Evolutionary conservation across 1,140 invertebrate genomes (phyloP), one percentile per base, ranked within the genome.

Genomic region (Drosophila melanogaster): DNA sequence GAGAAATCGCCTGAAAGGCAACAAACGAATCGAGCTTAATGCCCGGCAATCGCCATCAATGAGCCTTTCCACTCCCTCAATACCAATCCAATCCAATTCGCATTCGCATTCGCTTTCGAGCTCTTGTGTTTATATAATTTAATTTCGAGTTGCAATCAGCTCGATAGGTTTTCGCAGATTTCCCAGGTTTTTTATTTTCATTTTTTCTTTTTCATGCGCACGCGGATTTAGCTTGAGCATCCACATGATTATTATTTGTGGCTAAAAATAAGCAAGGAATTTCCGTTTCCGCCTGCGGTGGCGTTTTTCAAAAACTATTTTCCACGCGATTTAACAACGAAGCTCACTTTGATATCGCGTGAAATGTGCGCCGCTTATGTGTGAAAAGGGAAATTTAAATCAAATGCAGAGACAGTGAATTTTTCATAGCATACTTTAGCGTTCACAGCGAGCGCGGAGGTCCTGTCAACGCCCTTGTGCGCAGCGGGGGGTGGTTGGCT

Each of bases 111-210:
- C 60, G 62, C 57, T 47, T 69, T 55, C 47, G 55, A 71, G 73
- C 49, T 53, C 76, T 66, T 71, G 66, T 87, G 86, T 87, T 87
- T 89, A 87, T 87, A 89, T 87, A 87, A 87, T 87, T 87, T 77
- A 77, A 87, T 87, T 87, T 79, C 50, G 83, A 54, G 71, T 84
- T 84, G 78, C 83, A 87, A 87, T 87, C 84, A 89, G 73, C 53
- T 56, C 83, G 66, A 87, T 86, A 83, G 79, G 76, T 79, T 86
- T 85, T 65, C 47, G 56, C 66, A 65, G 72, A 75, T 76, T 73
- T 77, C 22, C 8, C 30, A 8, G 26, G n/a, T 65, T 79, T 75
- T 43, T 38, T 44, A n/a, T n/a, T n/a, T n/a, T n/a, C n/a, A n/a
- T 60, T 43, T 26, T 40, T 24, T 38, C 10, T 19, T 22, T 49